phyloP scores from a whole-genome alignment of 2,888 invertebrate species.

The Chrysolina americana region DNA sequence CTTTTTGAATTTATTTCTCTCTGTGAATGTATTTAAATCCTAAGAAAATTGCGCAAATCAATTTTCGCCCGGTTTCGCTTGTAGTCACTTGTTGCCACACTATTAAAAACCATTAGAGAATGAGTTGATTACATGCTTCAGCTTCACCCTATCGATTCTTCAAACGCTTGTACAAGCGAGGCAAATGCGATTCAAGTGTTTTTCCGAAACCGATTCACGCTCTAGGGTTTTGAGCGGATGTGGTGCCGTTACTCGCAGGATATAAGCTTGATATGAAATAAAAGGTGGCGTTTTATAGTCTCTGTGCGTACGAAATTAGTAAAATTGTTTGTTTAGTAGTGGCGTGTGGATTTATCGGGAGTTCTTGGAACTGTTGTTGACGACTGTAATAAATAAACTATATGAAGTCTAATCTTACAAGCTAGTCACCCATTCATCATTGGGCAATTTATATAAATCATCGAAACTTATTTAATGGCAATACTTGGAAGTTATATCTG shows the following conservation, averaged over 20 bases:
- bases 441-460: background rate
- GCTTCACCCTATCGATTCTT: too few species aligned
- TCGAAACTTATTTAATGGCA: background rate
- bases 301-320: constrained; percentile 21
- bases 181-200: constrained; percentile 11
- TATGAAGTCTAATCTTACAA: background rate
- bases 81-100: too few species aligned
- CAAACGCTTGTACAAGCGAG: background rate
- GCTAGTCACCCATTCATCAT: background rate
- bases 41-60: too few species aligned
- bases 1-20: too few species aligned
- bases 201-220: constrained; percentile 31
- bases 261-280: constrained; percentile 46
- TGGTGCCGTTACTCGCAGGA: constrained; percentile 45
- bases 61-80: too few species aligned
- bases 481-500: background rate
- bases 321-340: constrained; percentile 20
- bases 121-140: too few species aligned
- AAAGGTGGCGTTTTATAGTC: constrained; percentile 21
- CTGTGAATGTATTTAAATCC: too few species aligned
- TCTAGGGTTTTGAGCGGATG: constrained; percentile 44
- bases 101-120: too few species aligned
- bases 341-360: constrained; percentile 9
- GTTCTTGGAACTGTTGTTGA: background rate
- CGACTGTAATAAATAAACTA: constrained; percentile 4